Percentiles rank a stretch among this genome's conserved stretches.
phyloP scores from a whole-genome alignment of 2,113 vertebrate genomes.

The Oxyruncus cristatus region DNA sequence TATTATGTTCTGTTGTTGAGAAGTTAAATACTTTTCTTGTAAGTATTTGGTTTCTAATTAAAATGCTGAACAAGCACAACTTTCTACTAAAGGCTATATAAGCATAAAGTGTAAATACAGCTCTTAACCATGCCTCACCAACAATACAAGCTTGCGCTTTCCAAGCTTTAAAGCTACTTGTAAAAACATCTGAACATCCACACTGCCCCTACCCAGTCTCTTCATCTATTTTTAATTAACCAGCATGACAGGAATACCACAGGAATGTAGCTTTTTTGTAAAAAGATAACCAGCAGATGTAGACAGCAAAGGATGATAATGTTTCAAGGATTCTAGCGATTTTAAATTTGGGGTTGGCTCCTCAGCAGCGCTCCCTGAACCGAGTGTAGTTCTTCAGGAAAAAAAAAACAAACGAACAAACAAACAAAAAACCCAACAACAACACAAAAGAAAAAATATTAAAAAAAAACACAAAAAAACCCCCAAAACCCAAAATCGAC shows the following conservation, averaged over 20 bases:
- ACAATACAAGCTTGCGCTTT: background rate
- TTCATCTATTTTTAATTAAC: background rate
- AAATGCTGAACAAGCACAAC: background rate
- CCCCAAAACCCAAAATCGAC: too few species aligned
- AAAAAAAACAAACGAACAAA: too few species aligned
- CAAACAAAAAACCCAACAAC: too few species aligned
- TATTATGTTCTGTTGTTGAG: background rate
- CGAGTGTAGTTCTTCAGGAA: background rate
- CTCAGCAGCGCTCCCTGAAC: background rate
- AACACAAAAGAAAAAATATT: too few species aligned
- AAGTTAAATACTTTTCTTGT: background rate
- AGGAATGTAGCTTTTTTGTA: background rate
- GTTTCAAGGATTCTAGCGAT: background rate
- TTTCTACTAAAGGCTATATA: background rate
- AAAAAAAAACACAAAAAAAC: too few species aligned
- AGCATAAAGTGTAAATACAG: background rate
- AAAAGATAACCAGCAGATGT: background rate
- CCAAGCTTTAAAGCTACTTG: background rate
- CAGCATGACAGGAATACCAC: background rate
- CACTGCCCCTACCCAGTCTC: background rate
- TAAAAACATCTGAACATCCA: background rate
- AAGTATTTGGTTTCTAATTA: background rate
- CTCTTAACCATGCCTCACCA: background rate
- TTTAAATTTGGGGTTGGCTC: background rate
- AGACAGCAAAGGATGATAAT: background rate